Evolutionary conservation across 2,797 vertebrate species (phyloP).

Genomic region (Catamblyrhynchus diadema): DNA sequence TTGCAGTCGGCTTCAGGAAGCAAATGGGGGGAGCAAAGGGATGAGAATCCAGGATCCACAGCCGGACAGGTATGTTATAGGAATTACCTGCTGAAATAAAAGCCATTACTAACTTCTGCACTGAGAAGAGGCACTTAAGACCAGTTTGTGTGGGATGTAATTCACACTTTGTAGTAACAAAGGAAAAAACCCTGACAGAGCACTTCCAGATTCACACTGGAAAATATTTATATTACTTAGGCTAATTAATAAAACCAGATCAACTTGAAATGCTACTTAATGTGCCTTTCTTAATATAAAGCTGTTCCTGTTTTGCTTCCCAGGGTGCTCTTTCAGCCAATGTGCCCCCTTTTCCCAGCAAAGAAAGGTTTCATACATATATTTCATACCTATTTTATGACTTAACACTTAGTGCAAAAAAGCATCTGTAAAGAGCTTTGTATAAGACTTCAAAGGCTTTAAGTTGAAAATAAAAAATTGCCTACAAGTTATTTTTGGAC

Average conservation of each 20-base stretch:
- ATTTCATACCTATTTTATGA: not conserved
- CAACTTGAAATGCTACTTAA: not conserved
- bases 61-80: constrained; percentile 90
- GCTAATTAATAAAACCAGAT: not conserved
- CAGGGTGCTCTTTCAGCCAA: not conserved
- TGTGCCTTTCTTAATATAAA: not conserved
- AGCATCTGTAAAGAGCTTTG: not conserved
- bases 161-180: not conserved
- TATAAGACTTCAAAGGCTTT: not conserved
- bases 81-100: constrained; percentile 79
- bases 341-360: accelerated
- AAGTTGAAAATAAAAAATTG: not conserved
- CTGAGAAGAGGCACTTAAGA: not conserved
- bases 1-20: constrained; percentile 86
- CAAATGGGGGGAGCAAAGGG: constrained; percentile 96
- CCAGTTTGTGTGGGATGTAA: accelerated
- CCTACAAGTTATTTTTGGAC: not conserved
- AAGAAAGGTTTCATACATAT: not conserved
- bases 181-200: not conserved
- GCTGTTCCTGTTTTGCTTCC: not conserved
- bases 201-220: not conserved
- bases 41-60: constrained; percentile 96
- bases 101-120: not conserved
- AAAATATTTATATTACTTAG: not conserved
- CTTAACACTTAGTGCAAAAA: not conserved